These are phyloP conservation scores for Chanos chanos DNA, from an alignment of 2,797 vertebrate genomes.

Conservation along the genomic window DNA sequence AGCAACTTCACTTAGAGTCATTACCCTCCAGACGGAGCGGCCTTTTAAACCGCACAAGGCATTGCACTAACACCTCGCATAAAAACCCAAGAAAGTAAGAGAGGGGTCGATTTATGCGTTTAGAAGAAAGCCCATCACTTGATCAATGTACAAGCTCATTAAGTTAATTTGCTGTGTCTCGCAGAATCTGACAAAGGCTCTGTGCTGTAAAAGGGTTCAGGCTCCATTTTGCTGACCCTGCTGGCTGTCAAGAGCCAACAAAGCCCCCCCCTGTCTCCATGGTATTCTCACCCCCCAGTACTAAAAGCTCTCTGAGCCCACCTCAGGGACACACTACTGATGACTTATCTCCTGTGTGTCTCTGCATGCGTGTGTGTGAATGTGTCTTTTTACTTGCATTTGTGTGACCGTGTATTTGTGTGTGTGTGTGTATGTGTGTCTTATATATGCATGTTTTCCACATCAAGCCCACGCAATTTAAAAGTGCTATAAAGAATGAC, in stretches of 20 bases:
- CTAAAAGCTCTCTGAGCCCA: conserved; percentile 3
- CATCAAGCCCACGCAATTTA: too few species aligned
- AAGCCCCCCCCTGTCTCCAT: conserved; percentile 6
- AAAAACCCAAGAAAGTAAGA: conserved; percentile 32
- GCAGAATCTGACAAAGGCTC: conserved; percentile 41
- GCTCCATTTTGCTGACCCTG: conserved; percentile 22
- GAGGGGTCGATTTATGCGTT: conserved; percentile 59
- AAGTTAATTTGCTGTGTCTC: conserved; percentile 57
- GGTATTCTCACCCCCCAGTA: conserved; percentile 18
- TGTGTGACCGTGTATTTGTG: too few species aligned
- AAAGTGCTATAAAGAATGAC: too few species aligned
- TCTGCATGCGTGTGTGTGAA: neutral
- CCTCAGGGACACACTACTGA: neutral
- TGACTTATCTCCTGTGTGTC: neutral
- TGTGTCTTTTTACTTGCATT: neutral
- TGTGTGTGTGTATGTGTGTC: too few species aligned
- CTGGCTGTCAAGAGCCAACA: conserved; percentile 32
- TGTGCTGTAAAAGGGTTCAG: conserved; percentile 34
- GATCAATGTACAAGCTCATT: conserved; percentile 66
- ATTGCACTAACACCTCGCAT: conserved; percentile 54
- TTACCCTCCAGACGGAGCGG: too few species aligned
- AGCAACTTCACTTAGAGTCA: too few species aligned
- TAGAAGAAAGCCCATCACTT: conserved; percentile 59
- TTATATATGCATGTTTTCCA: too few species aligned
- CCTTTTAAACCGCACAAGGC: too few species aligned